Base-by-base conservation (phyloP, 2,113 vertebrate genomes). In the Centropus bengalensis region DNA sequence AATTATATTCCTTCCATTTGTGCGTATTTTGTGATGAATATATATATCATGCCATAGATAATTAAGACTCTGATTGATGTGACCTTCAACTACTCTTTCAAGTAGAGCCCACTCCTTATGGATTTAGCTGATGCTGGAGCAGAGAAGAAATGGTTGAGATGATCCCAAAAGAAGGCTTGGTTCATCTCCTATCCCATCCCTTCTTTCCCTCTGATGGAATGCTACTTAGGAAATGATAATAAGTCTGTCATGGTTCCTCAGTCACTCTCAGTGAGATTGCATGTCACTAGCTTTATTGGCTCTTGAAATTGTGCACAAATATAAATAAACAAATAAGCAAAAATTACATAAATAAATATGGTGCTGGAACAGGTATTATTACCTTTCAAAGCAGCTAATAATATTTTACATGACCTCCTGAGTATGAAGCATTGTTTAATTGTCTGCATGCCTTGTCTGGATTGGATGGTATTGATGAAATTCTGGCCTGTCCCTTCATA, bases 1-100 rank as follows among this genome's bases (percentile, higher is more conserved):
- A 94, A 98, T 97, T 97, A 95, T 97, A 97, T 97, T 91, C 36
- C 82, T 89, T 96, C 89, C 73, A 90, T 92, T 90, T 97, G 90
- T 67, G 66, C 11, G 1, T 86, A 47, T 96, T 86, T 95, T 95
- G 40, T 60, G 14, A 12, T 91, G 91, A 97, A 93, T 89, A 76
- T 33, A 30, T 96, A 40, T 84, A 75, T 67, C 60, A 63, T 79
- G 36, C 75, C 28, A 81, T 27, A 84, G 76, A 73, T 76, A 79
- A 90, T 82, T 87, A 94, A 73, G 56, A 82, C 94, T 89, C 68
- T 94, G 75, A 94, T 96, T 89, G 79, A 73, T 9, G 4, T 96
- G 68, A 67, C 26, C 74, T 56, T 64, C 87, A 91, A 84, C 49
- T 59, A 44, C 5, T 66, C 28, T 80, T 88, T 73, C 68, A 92